phyloP scores from a whole-genome alignment of 2,888 invertebrate genomes.

The Orgyia antiqua region DNA sequence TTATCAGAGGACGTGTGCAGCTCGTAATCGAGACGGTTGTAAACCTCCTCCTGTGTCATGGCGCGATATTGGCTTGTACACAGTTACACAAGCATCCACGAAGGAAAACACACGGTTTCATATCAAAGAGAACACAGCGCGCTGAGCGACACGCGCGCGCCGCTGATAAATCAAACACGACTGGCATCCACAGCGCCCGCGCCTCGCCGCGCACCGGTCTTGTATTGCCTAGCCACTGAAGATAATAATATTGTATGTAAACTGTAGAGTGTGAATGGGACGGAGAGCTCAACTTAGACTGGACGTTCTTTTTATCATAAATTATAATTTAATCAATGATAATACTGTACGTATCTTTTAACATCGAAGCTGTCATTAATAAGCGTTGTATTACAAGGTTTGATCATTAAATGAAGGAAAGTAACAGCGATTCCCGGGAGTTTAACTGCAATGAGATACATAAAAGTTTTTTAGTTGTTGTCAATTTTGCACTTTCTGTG shows the following conservation, averaged over 20 bases:
- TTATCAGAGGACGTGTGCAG: slow-evolving; percentile 48
- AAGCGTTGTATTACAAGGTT: no score
- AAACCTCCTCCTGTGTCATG: slow-evolving; percentile 66
- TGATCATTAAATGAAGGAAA: no score
- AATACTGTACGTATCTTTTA: no score
- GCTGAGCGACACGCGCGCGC: slow-evolving; percentile 49
- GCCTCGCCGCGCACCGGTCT: slow-evolving; percentile 30
- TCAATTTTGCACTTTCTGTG: no score
- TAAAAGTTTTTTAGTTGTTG: no score
- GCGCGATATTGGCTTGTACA: slow-evolving; percentile 37
- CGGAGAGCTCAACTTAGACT: slow-evolving; percentile 22
- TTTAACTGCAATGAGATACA: no score
- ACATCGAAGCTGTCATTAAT: no score
- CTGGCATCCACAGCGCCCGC: slow-evolving; percentile 52
- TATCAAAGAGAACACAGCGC: slow-evolving; percentile 53
- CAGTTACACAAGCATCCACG: slow-evolving; percentile 51
- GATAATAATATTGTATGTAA: neutral
- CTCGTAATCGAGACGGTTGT: slow-evolving; percentile 49
- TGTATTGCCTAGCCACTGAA: slow-evolving; percentile 14
- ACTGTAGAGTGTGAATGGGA: slow-evolving; percentile 18
- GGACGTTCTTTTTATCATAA: slow-evolving; percentile 13
- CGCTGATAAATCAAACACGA: slow-evolving; percentile 43
- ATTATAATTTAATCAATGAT: no score
- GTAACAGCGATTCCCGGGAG: no score
- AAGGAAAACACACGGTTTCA: slow-evolving; percentile 48